phyloP scores from a whole-genome alignment of 2,888 invertebrate species.

The Phrixothrix hirtus region DNA sequence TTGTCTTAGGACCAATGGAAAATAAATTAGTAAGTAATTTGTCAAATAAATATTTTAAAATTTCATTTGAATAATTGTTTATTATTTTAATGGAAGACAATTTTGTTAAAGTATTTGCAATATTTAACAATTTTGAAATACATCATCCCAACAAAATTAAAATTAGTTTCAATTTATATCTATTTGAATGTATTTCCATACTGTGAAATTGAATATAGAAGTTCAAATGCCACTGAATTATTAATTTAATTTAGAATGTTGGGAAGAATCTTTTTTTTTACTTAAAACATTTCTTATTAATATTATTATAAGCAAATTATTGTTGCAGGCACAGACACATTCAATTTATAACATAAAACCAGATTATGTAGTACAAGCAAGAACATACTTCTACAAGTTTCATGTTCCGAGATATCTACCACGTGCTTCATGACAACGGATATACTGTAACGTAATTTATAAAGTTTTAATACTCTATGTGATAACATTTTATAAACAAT shows the following conservation, averaged over 20 bases:
- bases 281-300: not conserved
- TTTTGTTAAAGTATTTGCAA: not conserved
- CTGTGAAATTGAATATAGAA: too few species aligned
- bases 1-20: slow-evolving; percentile 66
- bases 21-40: slow-evolving; percentile 66
- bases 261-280: too few species aligned
- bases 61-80: too few species aligned
- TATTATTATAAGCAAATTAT: not conserved
- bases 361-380: slow-evolving; percentile 61
- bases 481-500: slow-evolving; percentile 22
- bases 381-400: slow-evolving; percentile 54
- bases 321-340: slow-evolving; percentile 67
- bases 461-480: slow-evolving; percentile 14
- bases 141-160: too few species aligned
- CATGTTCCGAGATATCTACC: slow-evolving; percentile 23
- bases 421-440: slow-evolving; percentile 16
- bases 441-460: slow-evolving; percentile 2
- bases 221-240: too few species aligned
- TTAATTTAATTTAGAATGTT: too few species aligned
- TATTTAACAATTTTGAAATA: slow-evolving; percentile 7
- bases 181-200: too few species aligned
- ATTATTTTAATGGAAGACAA: too few species aligned
- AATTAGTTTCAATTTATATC: too few species aligned
- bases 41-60: too few species aligned
- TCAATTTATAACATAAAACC: slow-evolving; percentile 83